phyloP scores from a whole-genome alignment of 1,140 invertebrate species.

The Drosophila tani region DNA sequence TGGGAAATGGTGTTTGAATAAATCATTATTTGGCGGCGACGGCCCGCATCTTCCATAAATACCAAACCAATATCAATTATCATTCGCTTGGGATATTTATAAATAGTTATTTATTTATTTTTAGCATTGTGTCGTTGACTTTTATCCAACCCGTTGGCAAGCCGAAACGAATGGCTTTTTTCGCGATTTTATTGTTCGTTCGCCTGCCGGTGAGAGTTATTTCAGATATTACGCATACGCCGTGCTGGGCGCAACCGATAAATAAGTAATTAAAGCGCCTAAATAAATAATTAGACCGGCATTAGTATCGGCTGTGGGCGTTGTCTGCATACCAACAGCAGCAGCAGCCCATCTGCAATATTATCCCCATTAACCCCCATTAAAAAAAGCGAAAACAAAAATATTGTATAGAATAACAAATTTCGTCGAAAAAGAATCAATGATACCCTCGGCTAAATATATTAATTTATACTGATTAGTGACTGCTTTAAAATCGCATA shows the following conservation, averaged over 20 bases:
- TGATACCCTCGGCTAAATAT: conserved; percentile 10
- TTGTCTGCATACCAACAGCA: conserved; percentile 35
- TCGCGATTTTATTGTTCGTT: conserved; percentile 16
- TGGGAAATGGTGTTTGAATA: conserved; percentile 31
- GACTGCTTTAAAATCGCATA: neutral
- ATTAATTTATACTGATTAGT: neutral
- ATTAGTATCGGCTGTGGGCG: conserved; percentile 44
- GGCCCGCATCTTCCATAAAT: conserved; percentile 12
- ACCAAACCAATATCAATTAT: conserved; percentile 42
- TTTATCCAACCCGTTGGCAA: conserved; percentile 32
- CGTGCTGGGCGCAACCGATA: conserved; percentile 53
- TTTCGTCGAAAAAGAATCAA: neutral
- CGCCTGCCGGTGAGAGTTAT: conserved; percentile 12
- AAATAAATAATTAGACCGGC: conserved; percentile 72
- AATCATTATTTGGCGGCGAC: conserved; percentile 18
- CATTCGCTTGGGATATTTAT: conserved; percentile 28
- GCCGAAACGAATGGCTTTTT: conserved; percentile 27
- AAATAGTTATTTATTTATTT: conserved; percentile 52
- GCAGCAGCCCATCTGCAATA: conserved; percentile 42
- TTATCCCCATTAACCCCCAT: conserved; percentile 34
- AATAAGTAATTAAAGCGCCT: conserved; percentile 74
- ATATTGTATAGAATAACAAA: conserved; percentile 8
- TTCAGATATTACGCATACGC: conserved; percentile 67
- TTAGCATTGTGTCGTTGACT: conserved; percentile 60
- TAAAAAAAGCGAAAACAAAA: conserved; percentile 2